Evolutionary conservation across 2,113 vertebrate genomes (phyloP), one percentile per base, ranked within the genome.

Genomic region (Myiagra hebetior): DNA sequence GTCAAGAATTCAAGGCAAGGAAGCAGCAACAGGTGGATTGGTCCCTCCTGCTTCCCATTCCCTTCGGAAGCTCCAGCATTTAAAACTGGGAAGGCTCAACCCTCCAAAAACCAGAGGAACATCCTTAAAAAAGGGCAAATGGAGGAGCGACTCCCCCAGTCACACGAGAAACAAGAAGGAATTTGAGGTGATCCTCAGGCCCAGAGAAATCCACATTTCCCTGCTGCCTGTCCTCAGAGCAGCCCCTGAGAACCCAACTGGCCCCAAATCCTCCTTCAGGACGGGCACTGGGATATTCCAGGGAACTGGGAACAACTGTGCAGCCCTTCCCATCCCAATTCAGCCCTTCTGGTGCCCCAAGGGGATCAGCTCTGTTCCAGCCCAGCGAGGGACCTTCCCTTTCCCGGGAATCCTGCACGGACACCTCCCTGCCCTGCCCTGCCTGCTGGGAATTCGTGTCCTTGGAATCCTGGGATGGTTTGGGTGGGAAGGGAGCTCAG

Each of bases 281-380:
- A 35, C 2, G 2, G 3, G 64, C 35, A 22, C 31, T 8, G 80
- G 60, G 26, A 15, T 2, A 8, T 19, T 30, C 19, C 79, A 50
- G 55, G 30, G 35, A 12, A 1, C 44, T 42, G 44, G 65, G 53
- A n/a, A 42, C 65, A 11, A 9, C 44, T 35, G 26, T 4, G 24
- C 80, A 26, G 56, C 46, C 56, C 26, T 20, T 52, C 67, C 80
- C 2, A 0, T 4, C 35, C 55, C 79, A 18, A 0, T 12, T 14
- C 53, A 27, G 0, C 14, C 17, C 9, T 44, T 22, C 35, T 5
- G 53, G 1, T 11, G 44, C 30, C 42, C 26, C 21, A 7, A 3
- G 9, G 65, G 30, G 19, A 65, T 30, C 44, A 42, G 65, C 79
- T n/a, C 65, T 42, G 79, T 65, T 41, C 37, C 55, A 28, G 6